Base-by-base conservation (phyloP, 2,113 vertebrate genomes). In the Murina feae region DNA sequence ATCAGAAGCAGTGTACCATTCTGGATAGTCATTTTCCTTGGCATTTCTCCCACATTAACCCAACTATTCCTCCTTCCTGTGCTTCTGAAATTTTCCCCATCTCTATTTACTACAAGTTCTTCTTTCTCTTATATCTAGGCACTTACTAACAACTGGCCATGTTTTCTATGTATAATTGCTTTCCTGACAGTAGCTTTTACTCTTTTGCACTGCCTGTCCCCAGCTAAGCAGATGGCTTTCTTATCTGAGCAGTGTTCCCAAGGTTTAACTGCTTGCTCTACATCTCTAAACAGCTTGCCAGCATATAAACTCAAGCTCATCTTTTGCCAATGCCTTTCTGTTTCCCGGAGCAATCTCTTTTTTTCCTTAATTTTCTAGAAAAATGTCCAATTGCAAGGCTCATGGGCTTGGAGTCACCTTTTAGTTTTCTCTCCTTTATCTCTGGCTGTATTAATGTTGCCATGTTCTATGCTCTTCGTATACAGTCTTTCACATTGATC, bases 161-260 rank as follows among this genome's bases (percentile, higher is more conserved):
- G 39, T 68, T 86, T 92, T 89, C 69, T 86, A n/a, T 37, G 89
- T 79, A 39, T 47, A 81, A 79, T 37, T 84, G 71, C 86, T 93
- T 85, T 86, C 35, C 84, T 86, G 85, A 89, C 71, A 95, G 42
- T 90, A 60, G 39, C 53, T 63, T 86, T 47, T 8, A 44, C 25
- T 86, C 63, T 58, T 11, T 9, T 42, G 42, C 11, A 66, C n/a
- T 74, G 47, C 23, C 49, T 83, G 75, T 84, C 42, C n/a, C 63
- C 20, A 21, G 39, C 3, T 16, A 87, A 92, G 71, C 69, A 74
- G 81, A 75, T 69, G 80, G 76, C 17, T 30, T 83, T 78, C 47
- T 0, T 42, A 18, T 49, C 47, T 74, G 32, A 53, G 39, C 65
- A 49, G 39, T 39, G 47, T 83, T 86, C 75, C n/a, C 39, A 5